phyloP scores from a whole-genome alignment of 2,888 invertebrate genomes.

The Pollenia griseotomentosa region DNA sequence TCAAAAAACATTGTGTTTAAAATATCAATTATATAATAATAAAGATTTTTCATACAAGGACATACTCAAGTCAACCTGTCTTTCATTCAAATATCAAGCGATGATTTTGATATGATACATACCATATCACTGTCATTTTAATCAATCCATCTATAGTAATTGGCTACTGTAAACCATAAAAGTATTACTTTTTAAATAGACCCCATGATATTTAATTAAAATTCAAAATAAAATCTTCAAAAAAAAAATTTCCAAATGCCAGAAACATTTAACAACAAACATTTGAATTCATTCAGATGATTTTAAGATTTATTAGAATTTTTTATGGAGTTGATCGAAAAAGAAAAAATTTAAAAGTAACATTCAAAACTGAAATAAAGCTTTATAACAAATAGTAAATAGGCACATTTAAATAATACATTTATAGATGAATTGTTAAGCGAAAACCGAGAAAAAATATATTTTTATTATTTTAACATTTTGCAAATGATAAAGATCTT shows the following conservation, averaged over 20 bases:
- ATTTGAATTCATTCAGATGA: constrained; percentile 47
- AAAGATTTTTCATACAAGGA: background rate
- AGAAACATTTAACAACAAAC: constrained; percentile 21
- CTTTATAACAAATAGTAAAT: constrained; percentile 45
- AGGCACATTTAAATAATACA: constrained; percentile 49
- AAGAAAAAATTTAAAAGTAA: background rate
- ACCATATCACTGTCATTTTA: constrained; percentile 14
- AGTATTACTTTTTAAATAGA: constrained; percentile 52
- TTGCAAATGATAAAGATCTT: constrained; percentile 68
- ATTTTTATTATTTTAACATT: constrained; percentile 72
- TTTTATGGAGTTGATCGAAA: background rate
- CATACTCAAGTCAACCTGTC: constrained; percentile 6
- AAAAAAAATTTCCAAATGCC: constrained; percentile 54
- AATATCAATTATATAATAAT: background rate
- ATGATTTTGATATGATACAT: constrained; percentile 20
- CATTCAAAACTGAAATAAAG: constrained; percentile 42
- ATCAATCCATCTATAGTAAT: constrained; percentile 44
- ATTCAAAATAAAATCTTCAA: constrained; percentile 26
- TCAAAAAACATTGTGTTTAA: background rate
- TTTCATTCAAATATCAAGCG: constrained; percentile 28
- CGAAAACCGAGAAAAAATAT: constrained; percentile 32
- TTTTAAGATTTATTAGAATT: constrained; percentile 57
- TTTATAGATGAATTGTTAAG: background rate
- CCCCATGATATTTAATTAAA: constrained; percentile 64
- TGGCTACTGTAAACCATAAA: constrained; percentile 60